Evolutionary conservation across 2,113 vertebrate species (phyloP), one percentile per base, ranked within the genome.

Genomic region (Canis aureus): DNA sequence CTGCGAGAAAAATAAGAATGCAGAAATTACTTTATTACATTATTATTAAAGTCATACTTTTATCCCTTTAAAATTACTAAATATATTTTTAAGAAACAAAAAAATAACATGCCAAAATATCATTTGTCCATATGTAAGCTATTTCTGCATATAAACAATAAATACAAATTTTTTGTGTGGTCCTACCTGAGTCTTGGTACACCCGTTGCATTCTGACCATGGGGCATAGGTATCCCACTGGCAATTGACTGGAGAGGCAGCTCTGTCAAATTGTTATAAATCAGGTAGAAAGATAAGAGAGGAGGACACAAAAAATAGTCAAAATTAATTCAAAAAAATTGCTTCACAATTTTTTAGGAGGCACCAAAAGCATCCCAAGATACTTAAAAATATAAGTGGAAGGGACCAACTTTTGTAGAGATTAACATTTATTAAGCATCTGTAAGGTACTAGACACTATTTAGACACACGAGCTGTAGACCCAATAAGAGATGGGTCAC

Each of bases 171-270:
- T 35, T 91, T 80, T 22, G 0, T 59, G 19, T 49, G 95, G 60
- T 85, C 97, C 29, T 98, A 99, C 99, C 99, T 99, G 99, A 1
- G 98, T 99, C 89, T 98, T 99, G 51, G 99, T 99, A 96, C 99
- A 99, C 73, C 99, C 99, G 27, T 99, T 99, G 86, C 99, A 99
- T 69, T 99, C 99, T 0, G 99, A 99, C 99, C 99, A 99, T 9
- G 98, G 98, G 17, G 99, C 99, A 95, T 98, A 99, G 23, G 98
- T 87, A 59, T 98, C 99, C 99, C 99, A 99, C 94, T 76, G 98
- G 95, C 99, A 99, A 74, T 99, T 84, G n/a, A 99, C 73, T 3
- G 98, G 98, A 89, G 80, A 32, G 17, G 98, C 95, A 49, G 87
- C 32, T 1, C 98, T 99, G 86, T 19, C 19, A n/a, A 92, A 91